Evolutionary conservation across 2,888 invertebrate genomes (phyloP).

Genomic region (Holacanthella duospinosa): DNA sequence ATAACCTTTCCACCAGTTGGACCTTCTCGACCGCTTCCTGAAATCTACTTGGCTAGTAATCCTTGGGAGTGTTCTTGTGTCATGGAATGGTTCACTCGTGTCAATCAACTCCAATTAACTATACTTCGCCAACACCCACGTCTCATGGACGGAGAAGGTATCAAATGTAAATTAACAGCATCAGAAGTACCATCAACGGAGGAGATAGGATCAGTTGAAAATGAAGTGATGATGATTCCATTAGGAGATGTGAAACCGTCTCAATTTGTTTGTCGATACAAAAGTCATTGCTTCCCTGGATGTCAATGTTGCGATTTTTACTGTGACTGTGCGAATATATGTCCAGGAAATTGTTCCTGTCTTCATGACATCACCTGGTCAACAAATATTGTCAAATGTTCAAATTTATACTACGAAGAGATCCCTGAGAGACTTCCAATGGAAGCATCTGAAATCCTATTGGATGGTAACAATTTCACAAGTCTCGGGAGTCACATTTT

Average conservation of each 20-base stretch:
- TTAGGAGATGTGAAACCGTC: background rate
- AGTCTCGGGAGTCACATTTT: slow-evolving; percentile 73
- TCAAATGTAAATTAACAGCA: slow-evolving; percentile 74
- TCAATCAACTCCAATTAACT: slow-evolving; percentile 64
- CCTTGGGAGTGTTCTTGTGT: slow-evolving; percentile 90
- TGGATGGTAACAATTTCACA: slow-evolving; percentile 69
- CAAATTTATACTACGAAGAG: slow-evolving; percentile 65
- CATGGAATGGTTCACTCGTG: slow-evolving; percentile 87
- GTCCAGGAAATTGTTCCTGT: slow-evolving; percentile 85
- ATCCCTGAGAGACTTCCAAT: slow-evolving; percentile 77
- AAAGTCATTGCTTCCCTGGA: slow-evolving; percentile 82
- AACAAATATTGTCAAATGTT: slow-evolving; percentile 86
- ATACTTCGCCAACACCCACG: slow-evolving; percentile 67
- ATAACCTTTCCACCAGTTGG: slow-evolving; percentile 60
- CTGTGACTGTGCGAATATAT: slow-evolving; percentile 95
- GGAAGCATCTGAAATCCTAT: slow-evolving; percentile 77
- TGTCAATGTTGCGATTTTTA: slow-evolving; percentile 94
- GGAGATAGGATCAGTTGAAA: too few relatives aligned
- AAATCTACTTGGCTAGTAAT: slow-evolving; percentile 83
- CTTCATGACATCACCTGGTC: slow-evolving; percentile 85
- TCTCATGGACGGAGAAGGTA: slow-evolving; percentile 77
- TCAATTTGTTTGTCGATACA: slow-evolving; percentile 81
- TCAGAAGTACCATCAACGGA: too few relatives aligned
- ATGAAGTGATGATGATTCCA: background rate
- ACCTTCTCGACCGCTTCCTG: slow-evolving; percentile 62